Conservation (phyloP, 2,113 vertebrate genomes). For the Leptosomus discolor region DNA sequence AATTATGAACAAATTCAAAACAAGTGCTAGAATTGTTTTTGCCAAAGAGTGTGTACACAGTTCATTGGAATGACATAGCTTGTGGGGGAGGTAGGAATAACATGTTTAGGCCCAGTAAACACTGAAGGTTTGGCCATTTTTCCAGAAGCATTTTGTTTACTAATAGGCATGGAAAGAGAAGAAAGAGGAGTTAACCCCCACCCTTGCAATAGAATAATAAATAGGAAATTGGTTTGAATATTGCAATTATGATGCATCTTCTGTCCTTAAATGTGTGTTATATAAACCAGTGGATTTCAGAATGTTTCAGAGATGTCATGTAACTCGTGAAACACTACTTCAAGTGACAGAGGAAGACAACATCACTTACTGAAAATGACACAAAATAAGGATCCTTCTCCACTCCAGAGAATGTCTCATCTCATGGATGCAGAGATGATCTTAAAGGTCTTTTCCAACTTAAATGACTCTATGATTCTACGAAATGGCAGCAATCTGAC, state of each 20-base stretch:
- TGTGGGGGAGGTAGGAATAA: conserved; percentile 56
- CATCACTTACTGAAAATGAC: conserved; percentile 6
- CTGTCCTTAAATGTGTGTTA: not conserved
- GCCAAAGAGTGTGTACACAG: conserved; percentile 46
- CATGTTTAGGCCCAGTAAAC: conserved; percentile 45
- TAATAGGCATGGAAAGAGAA: not conserved
- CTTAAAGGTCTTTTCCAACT: no score
- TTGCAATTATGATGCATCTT: not conserved
- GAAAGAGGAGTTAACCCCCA: not conserved
- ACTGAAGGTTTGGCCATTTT: conserved; percentile 40
- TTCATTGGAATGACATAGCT: conserved; percentile 44
- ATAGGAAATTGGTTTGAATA: not conserved
- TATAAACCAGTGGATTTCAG: not conserved
- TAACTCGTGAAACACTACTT: conserved; percentile 13
- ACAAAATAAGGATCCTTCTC: not conserved
- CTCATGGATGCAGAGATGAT: not conserved
- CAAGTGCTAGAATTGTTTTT: conserved; percentile 54
- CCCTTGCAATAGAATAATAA: not conserved
- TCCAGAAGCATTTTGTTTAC: conserved; percentile 58
- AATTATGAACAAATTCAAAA: conserved; percentile 53
- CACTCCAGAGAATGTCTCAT: conserved; percentile 15
- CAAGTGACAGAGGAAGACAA: conserved; percentile 21
- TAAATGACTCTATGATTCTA: no score
- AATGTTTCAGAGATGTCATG: not conserved
- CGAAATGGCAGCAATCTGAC: no score